Base-by-base conservation (phyloP, 2,113 vertebrate species). In the Rynchops niger region DNA sequence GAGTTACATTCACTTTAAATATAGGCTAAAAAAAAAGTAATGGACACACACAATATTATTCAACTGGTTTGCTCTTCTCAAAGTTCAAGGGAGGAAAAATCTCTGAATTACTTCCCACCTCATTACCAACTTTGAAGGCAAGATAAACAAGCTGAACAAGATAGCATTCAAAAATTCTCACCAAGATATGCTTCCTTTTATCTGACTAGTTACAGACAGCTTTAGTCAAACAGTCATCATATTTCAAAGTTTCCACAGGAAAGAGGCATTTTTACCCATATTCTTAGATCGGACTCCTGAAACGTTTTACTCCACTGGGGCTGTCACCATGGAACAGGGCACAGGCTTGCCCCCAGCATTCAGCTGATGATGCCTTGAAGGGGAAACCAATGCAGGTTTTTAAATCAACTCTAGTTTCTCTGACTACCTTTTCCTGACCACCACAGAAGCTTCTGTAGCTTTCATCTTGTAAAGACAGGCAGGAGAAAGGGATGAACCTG, bases 311-410 rank as follows among this genome's bases (percentile, higher is more conserved):
- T 66, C 20, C 16, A 20, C 27, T 34, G 23, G 10, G 32, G 7
- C 5, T 1, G 1, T 38, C 29, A 49, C 63, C 1, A 2, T 6
- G 7, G 36, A 76, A 66, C 4, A 53, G 4, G 23, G 22, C 30
- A 69, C 6, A 49, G 17, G 9, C 34, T 69, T 56, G 29, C 11
- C 32, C 26, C 11, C 38, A 71, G 22, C 23, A 19, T 11, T 20
- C 0, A 27, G n/a, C 5, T 1, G 0, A 42, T 25, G 9, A 67
- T 19, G 14, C 15, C 15, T 49, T 34, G 4, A 71, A 65, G 26
- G 4, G 5, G 26, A 61, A 61, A 61, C 11, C 11, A 42, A 14
- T 15, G 15, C 11, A 36, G 34, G 9, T 50, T 88, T 79, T 71
- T 21, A 56, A 49, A 55, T 43, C 29, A 25, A 4, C 17, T 72